phyloP scores from a whole-genome alignment of 2,888 invertebrate genomes.

The Xestia c-nigrum region DNA sequence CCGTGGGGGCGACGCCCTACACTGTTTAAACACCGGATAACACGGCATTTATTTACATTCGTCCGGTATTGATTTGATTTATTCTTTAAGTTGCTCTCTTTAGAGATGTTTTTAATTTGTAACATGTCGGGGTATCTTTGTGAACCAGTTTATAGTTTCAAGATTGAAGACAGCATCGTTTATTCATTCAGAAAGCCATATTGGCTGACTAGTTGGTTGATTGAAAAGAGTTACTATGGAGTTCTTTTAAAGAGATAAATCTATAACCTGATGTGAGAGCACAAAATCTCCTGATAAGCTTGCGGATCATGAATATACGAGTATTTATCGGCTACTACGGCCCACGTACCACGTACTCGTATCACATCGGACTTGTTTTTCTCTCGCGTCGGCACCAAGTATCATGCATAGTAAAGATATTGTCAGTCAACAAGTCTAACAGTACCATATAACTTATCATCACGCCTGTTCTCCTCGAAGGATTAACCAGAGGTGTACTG shows the following conservation, averaged over 20 bases:
- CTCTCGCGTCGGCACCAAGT: not conserved
- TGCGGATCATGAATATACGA: not conserved
- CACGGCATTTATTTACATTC: conserved; percentile 88
- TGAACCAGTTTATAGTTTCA: not conserved
- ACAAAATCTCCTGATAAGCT: not conserved
- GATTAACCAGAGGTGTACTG: not conserved
- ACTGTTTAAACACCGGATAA: conserved; percentile 89
- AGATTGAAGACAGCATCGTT: not conserved
- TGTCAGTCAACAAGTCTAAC: too few species aligned
- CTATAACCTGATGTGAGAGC: not conserved
- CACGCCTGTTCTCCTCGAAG: not conserved
- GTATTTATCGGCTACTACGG: not conserved
- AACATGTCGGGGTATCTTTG: not conserved
- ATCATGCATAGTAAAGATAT: not conserved
- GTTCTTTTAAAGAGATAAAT: not conserved
- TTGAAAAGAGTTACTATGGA: not conserved
- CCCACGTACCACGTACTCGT: not conserved
- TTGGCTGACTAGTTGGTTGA: not conserved
- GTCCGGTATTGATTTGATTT: conserved; percentile 87
- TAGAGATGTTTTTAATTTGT: conserved; percentile 30
- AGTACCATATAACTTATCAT: not conserved
- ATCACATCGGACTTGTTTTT: not conserved
- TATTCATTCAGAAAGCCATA: not conserved
- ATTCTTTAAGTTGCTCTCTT: conserved; percentile 71
- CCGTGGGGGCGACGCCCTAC: conserved; percentile 78